phyloP scores from a whole-genome alignment of 1,140 invertebrate genomes.

The Drosophila murphyi region DNA sequence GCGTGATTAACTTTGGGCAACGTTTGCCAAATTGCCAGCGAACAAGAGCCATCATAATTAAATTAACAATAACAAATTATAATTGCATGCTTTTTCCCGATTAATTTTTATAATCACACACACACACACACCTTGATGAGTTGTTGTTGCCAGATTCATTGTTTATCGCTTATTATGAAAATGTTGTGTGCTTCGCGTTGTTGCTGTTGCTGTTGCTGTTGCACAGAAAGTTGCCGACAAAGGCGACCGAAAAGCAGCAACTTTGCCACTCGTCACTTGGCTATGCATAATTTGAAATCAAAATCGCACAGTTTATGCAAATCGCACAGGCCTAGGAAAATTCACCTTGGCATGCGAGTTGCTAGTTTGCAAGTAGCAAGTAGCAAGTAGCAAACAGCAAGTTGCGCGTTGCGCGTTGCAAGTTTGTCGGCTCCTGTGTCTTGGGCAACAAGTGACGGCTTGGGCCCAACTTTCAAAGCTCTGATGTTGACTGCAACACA shows the following conservation, averaged over 20 bases:
- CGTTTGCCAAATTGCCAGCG: slow-evolving; percentile 29
- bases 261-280: slow-evolving; percentile 16
- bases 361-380: slow-evolving; percentile 14
- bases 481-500: neutral
- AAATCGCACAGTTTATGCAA: slow-evolving; percentile 75
- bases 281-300: slow-evolving; percentile 63
- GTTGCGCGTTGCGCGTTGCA: slow-evolving; percentile 2
- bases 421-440: slow-evolving; percentile 7
- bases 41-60: slow-evolving; percentile 61
- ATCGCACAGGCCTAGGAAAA: slow-evolving; percentile 54
- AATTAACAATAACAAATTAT: slow-evolving; percentile 70
- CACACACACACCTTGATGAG: neutral
- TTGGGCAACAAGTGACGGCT: slow-evolving; percentile 61
- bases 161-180: slow-evolving; percentile 77
- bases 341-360: slow-evolving; percentile 65
- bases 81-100: slow-evolving; percentile 66
- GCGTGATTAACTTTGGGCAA: neutral
- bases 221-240: slow-evolving; percentile 58
- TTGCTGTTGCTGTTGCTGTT: slow-evolving; percentile 10
- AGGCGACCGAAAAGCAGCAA: slow-evolving; percentile 41
- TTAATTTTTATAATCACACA: slow-evolving; percentile 61
- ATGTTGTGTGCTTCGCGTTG: slow-evolving; percentile 69
- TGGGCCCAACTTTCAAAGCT: slow-evolving; percentile 1
- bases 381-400: slow-evolving; percentile 12
- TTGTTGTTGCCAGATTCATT: slow-evolving; percentile 47